Conservation (phyloP, 2,113 vertebrate species). For the Talpa occidentalis region DNA sequence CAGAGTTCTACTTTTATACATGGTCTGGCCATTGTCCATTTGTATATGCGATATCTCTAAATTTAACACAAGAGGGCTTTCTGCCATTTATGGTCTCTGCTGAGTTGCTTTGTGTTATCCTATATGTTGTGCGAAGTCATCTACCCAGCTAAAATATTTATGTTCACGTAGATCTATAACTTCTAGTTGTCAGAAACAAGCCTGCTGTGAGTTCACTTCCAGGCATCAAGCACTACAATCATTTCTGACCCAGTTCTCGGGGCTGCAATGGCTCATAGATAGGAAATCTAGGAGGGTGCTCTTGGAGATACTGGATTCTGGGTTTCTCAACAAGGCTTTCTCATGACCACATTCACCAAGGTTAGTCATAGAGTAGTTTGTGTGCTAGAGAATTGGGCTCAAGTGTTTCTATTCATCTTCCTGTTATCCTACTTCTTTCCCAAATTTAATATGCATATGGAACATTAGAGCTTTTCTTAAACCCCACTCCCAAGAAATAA, state of each 20-base stretch:
- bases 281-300: background rate
- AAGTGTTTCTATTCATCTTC: background rate
- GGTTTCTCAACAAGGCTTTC: background rate
- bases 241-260: background rate
- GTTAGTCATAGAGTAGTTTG: background rate
- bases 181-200: background rate
- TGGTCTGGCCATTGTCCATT: background rate
- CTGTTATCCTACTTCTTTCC: background rate
- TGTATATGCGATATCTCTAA: background rate
- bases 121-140: background rate
- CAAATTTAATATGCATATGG: background rate
- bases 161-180: background rate
- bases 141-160: background rate
- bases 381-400: background rate
- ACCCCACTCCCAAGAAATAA: background rate
- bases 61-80: background rate
- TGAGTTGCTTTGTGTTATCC: background rate
- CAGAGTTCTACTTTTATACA: background rate
- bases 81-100: background rate
- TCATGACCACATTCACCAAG: background rate
- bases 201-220: background rate
- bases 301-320: background rate
- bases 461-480: background rate
- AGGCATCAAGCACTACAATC: background rate
- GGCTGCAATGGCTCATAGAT: too few species aligned